These are phyloP conservation scores for Hemistola chrysoprasaria DNA, from an alignment of 2,888 invertebrate genomes.

Conservation along the genomic window DNA sequence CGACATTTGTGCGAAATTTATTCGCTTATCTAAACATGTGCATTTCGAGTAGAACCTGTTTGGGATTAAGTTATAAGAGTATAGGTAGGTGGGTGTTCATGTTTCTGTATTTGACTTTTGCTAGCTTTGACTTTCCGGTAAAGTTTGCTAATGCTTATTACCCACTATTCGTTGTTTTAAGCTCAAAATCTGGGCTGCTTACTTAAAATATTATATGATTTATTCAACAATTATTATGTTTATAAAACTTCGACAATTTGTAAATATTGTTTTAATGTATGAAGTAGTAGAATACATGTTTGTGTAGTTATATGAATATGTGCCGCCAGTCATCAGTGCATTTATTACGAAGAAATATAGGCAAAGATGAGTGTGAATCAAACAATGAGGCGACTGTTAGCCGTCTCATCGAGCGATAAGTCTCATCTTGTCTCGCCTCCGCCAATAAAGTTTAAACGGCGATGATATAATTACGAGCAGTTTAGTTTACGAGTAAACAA, in stretches of 20 bases:
- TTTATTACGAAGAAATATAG: neutral
- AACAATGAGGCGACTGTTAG: conserved; percentile 29
- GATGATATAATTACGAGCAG: conserved; percentile 36
- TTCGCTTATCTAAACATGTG: conserved; percentile 24
- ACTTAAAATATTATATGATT: too few relatives aligned
- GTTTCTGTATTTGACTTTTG: conserved; percentile 6
- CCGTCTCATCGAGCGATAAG: conserved; percentile 26
- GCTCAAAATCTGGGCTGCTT: too few relatives aligned
- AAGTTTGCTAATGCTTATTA: too few relatives aligned
- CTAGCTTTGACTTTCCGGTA: too few relatives aligned
- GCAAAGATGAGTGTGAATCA: conserved; percentile 5
- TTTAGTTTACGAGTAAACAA: conserved; percentile 38
- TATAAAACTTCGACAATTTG: too few relatives aligned
- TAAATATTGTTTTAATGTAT: too few relatives aligned
- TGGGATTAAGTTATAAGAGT: conserved; percentile 13
- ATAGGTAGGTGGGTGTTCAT: conserved; percentile 14
- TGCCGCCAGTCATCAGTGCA: neutral
- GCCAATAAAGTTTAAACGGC: conserved; percentile 37
- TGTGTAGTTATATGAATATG: too few relatives aligned
- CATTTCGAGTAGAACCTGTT: conserved; percentile 10
- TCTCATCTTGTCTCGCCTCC: conserved; percentile 26
- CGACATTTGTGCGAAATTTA: conserved; percentile 26
- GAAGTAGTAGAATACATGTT: too few relatives aligned
- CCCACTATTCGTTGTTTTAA: too few relatives aligned
- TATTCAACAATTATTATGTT: too few relatives aligned